A percentile compares a stretch with the other conserved stretches of the same genome.
Conservation (phyloP, 2,113 vertebrate genomes). For the Solea senegalensis region DNA sequence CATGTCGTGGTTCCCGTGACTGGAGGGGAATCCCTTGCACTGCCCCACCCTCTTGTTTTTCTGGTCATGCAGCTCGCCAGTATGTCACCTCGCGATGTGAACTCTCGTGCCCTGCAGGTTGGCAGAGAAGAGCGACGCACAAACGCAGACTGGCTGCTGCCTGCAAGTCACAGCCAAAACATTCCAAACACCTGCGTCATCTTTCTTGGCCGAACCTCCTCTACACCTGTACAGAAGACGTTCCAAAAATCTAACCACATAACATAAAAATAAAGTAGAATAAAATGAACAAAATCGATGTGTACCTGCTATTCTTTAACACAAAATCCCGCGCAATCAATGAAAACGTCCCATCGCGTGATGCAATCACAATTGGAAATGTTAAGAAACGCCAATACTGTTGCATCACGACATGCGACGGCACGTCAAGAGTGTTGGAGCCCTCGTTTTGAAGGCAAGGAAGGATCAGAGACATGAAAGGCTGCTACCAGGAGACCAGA, state of each 20-base stretch:
- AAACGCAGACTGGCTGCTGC: conserved; percentile 16
- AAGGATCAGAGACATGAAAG: background rate
- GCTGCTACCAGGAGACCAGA: background rate
- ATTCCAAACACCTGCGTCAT: conserved; percentile 57
- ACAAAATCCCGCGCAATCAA: too few species aligned
- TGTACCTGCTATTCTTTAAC: too few species aligned
- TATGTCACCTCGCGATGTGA: conserved; percentile 59
- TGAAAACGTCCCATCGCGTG: too few species aligned
- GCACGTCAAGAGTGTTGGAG: background rate
- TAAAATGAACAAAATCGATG: too few species aligned
- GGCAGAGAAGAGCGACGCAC: conserved; percentile 14
- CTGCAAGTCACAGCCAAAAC: conserved; percentile 18
- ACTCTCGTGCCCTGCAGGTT: conserved; percentile 49
- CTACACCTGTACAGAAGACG: conserved; percentile 50
- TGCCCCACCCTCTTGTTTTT: conserved; percentile 19
- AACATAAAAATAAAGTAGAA: background rate
- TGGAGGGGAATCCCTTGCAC: conserved; percentile 51
- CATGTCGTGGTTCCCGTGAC: conserved; percentile 55
- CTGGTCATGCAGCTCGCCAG: conserved; percentile 51
- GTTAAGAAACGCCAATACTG: background rate
- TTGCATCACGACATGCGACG: background rate
- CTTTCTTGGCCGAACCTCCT: conserved; percentile 8
- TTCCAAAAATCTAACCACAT: background rate
- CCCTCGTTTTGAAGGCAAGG: background rate
- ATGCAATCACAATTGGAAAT: background rate